Percentiles rank a stretch among this genome's conserved stretches.
Conservation (phyloP, 2,888 invertebrate genomes). For the Tridacna gigas region DNA sequence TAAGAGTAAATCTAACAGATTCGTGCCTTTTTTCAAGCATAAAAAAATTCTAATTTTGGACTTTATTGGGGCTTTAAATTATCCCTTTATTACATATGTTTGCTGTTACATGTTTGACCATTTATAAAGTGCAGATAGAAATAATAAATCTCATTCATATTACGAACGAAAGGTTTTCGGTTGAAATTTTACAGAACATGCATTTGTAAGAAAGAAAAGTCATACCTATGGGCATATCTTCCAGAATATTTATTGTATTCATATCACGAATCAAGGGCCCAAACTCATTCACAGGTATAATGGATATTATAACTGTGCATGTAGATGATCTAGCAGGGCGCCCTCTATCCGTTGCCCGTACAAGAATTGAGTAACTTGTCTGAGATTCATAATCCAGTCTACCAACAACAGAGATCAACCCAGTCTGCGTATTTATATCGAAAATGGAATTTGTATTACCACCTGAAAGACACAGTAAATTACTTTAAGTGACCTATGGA, state of each 20-base stretch:
- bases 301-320: slow-evolving; percentile 58
- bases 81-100: too few relatives aligned
- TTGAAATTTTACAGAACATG: too few relatives aligned
- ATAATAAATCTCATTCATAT: too few relatives aligned
- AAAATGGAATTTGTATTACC: slow-evolving; percentile 62
- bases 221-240: slow-evolving; percentile 61
- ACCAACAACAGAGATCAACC: slow-evolving; percentile 57
- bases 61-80: too few relatives aligned
- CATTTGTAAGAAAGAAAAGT: neutral
- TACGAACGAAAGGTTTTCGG: too few relatives aligned
- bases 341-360: slow-evolving; percentile 67
- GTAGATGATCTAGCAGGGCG: slow-evolving; percentile 59
- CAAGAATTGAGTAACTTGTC: slow-evolving; percentile 48
- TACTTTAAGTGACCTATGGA: too few relatives aligned
- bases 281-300: slow-evolving; percentile 69
- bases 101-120: too few relatives aligned
- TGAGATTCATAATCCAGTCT: slow-evolving; percentile 63
- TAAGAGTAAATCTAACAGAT: too few relatives aligned
- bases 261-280: slow-evolving; percentile 58
- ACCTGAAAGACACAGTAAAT: slow-evolving; percentile 33
- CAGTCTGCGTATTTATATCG: slow-evolving; percentile 65
- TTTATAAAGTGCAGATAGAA: too few relatives aligned
- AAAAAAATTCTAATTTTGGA: too few relatives aligned
- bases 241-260: slow-evolving; percentile 50
- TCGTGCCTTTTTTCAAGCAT: too few relatives aligned